Evolutionary conservation across 1,140 invertebrate genomes (phyloP).

Genomic region (Arctopsyche grandis): DNA sequence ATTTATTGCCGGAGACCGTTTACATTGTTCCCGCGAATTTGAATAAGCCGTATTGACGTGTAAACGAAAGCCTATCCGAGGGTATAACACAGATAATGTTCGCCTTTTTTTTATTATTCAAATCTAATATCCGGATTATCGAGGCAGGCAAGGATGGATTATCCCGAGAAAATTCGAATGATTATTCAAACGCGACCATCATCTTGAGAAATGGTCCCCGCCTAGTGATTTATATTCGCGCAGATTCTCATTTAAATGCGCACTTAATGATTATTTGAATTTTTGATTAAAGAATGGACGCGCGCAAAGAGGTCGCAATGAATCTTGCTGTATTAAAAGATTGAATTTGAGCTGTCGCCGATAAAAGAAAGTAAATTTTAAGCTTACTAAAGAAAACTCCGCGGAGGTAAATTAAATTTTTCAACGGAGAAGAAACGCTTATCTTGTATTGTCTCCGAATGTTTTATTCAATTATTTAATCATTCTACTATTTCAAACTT

Average conservation of each 20-base stretch:
- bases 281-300: slow-evolving; percentile 27
- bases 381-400: no score
- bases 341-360: not conserved
- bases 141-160: slow-evolving; percentile 16
- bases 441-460: no score
- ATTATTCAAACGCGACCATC: slow-evolving; percentile 22
- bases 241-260: slow-evolving; percentile 15
- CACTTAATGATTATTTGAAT: slow-evolving; percentile 29
- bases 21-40: slow-evolving; percentile 48
- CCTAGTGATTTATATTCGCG: slow-evolving; percentile 23
- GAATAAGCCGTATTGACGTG: slow-evolving; percentile 48
- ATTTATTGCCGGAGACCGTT: slow-evolving; percentile 47
- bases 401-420: no score
- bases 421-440: no score
- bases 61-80: slow-evolving; percentile 44
- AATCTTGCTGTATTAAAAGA: slow-evolving; percentile 11
- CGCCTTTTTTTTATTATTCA: slow-evolving; percentile 27
- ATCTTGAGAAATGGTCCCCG: slow-evolving; percentile 27
- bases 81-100: slow-evolving; percentile 43
- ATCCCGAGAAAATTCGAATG: slow-evolving; percentile 28
- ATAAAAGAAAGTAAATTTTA: not conserved
- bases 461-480: no score
- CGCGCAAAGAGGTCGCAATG: slow-evolving; percentile 6
- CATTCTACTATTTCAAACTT: no score
- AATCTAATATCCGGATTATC: slow-evolving; percentile 38